phyloP scores from a whole-genome alignment of 2,797 vertebrate species.

The Lutjanus campechanus region DNA sequence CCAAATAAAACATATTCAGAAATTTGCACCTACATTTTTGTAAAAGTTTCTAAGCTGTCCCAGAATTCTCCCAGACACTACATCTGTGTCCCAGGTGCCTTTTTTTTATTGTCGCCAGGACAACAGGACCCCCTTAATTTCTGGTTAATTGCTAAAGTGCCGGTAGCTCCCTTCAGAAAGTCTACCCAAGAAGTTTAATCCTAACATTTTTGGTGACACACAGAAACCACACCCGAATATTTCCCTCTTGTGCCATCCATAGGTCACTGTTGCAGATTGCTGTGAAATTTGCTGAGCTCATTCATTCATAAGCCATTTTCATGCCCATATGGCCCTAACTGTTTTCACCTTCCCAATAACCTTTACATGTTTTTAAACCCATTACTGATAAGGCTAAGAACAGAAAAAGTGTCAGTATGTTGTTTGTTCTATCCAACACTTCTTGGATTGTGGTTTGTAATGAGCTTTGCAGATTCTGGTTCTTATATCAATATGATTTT shows the following conservation, averaged over 20 bases:
- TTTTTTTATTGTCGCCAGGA: too few relatives aligned
- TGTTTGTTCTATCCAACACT: not conserved
- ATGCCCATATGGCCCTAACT: not conserved
- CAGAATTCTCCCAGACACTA: too few relatives aligned
- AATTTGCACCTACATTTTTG: too few relatives aligned
- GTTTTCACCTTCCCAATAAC: constrained; percentile 10
- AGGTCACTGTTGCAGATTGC: constrained; percentile 19
- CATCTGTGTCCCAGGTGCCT: too few relatives aligned
- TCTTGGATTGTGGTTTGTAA: not conserved
- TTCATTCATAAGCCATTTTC: constrained; percentile 2
- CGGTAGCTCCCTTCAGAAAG: too few relatives aligned
- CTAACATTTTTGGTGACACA: not conserved
- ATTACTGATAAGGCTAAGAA: not conserved
- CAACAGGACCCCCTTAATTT: too few relatives aligned
- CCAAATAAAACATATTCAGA: too few relatives aligned
- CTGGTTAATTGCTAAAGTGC: too few relatives aligned
- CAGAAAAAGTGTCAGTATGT: not conserved
- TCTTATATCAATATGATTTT: not conserved
- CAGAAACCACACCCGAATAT: not conserved
- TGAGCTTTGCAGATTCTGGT: not conserved
- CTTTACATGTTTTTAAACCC: not conserved
- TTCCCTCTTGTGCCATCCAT: not conserved
- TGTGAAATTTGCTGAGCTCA: not conserved
- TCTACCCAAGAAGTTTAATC: too few relatives aligned
- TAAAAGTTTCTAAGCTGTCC: too few relatives aligned